Conservation (phyloP, 2,113 vertebrate genomes). For the Platichthys stellatus region DNA sequence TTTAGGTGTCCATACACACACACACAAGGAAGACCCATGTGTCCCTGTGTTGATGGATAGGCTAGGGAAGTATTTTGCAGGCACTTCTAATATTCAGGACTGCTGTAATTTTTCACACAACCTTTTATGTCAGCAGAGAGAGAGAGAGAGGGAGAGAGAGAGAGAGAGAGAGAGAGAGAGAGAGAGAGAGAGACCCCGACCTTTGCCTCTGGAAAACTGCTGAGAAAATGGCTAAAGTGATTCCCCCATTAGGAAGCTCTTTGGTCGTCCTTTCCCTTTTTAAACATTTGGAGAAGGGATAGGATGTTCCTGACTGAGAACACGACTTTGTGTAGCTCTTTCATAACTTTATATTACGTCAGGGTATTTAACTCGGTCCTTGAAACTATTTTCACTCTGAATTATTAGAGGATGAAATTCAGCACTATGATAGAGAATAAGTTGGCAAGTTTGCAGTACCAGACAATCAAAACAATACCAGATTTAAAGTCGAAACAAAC, state of each 20-base stretch:
- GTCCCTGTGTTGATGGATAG: slow-evolving; percentile 69
- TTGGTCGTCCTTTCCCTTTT: slow-evolving; percentile 33
- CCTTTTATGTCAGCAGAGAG: slow-evolving; percentile 66
- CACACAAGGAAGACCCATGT: slow-evolving; percentile 6
- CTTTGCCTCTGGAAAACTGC: slow-evolving; percentile 29
- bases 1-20: slow-evolving; percentile 25
- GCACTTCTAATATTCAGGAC: slow-evolving; percentile 65
- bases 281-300: slow-evolving; percentile 10
- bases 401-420: background rate
- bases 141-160: slow-evolving; percentile 11
- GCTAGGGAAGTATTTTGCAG: slow-evolving; percentile 58
- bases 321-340: background rate
- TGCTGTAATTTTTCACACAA: slow-evolving; percentile 73
- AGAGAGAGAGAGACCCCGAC: slow-evolving; percentile 21
- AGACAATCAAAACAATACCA: no score
- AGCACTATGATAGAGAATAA: no score
- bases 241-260: slow-evolving; percentile 30
- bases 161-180: slow-evolving; percentile 16
- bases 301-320: background rate
- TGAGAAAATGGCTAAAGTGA: slow-evolving; percentile 35
- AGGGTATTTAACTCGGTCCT: background rate
- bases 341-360: background rate
- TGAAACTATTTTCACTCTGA: background rate
- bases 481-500: no score
- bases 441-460: background rate